phyloP scores from a whole-genome alignment of 1,140 invertebrate species.

The Aphelenchoides besseyi region DNA sequence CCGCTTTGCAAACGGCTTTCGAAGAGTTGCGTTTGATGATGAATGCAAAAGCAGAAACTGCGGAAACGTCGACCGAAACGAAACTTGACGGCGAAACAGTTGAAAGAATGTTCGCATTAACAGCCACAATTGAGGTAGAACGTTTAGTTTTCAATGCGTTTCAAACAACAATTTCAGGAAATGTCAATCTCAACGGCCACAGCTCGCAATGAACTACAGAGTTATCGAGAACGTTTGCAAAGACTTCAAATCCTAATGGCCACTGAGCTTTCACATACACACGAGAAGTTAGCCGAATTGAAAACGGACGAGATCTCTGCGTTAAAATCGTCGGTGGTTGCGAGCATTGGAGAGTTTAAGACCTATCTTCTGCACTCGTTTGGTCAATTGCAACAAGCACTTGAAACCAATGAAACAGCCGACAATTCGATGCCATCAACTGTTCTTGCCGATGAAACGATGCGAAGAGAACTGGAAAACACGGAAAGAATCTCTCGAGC shows the following conservation, averaged over 20 bases:
- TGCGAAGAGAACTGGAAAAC: slow-evolving; percentile 1
- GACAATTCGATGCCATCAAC: neutral
- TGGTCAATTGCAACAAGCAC: slow-evolving; percentile 13
- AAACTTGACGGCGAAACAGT: neutral
- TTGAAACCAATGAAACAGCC: neutral
- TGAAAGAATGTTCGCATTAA: slow-evolving; percentile 3
- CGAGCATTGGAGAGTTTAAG: slow-evolving; percentile 10
- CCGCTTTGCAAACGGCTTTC: neutral
- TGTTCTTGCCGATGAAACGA: neutral
- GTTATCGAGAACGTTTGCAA: neutral
- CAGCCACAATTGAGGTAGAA: slow-evolving; percentile 3
- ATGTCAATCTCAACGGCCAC: neutral
- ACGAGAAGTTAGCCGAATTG: neutral
- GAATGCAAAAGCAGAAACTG: neutral
- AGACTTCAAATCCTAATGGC: neutral
- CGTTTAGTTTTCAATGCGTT: neutral
- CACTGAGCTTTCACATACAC: neutral
- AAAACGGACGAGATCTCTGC: neutral
- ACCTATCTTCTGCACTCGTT: slow-evolving; percentile 6
- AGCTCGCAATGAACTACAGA: neutral
- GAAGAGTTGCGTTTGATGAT: neutral
- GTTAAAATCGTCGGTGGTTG: slow-evolving; percentile 1
- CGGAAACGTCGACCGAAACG: neutral
- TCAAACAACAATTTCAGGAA: slow-evolving; percentile 3
- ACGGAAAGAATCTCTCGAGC: slow-evolving; percentile 3